Percentiles rank a stretch among this genome's conserved stretches.
phyloP scores from a whole-genome alignment of 2,113 vertebrate species.

The Sylvilagus bachmani region DNA sequence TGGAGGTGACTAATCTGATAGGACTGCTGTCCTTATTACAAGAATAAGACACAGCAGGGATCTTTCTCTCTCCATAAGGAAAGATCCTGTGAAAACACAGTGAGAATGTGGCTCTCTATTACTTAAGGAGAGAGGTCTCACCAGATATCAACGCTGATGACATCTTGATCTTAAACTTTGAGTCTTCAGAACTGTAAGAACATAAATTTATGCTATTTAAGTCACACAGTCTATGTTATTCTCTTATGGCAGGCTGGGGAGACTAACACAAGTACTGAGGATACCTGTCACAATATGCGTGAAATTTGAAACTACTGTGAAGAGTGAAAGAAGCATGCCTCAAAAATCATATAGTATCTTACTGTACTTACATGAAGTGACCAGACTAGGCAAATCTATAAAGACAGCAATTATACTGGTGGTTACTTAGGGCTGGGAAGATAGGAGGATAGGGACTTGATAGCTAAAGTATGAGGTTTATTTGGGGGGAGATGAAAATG shows the following conservation, averaged over 20 bases:
- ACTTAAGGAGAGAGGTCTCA: neutral
- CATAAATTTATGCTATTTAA: neutral
- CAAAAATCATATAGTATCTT: neutral
- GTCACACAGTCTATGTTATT: neutral
- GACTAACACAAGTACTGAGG: neutral
- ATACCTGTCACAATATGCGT: neutral
- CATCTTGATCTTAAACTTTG: neutral
- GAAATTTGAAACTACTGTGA: neutral
- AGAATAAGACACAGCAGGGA: neutral
- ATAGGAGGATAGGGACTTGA: neutral
- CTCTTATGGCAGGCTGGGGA: neutral
- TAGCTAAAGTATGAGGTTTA: neutral
- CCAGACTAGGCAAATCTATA: neutral
- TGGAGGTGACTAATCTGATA: neutral
- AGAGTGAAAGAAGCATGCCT: neutral
- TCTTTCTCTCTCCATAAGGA: neutral
- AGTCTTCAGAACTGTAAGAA: conserved; percentile 4
- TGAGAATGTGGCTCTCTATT: neutral
- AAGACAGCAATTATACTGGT: neutral
- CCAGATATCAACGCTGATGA: neutral
- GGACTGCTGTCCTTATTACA: neutral
- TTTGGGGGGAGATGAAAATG: neutral
- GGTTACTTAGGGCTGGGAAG: neutral
- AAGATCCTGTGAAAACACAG: neutral
- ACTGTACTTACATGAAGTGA: neutral